Evolutionary conservation across 2,797 vertebrate genomes (phyloP), one percentile per base, ranked within the genome.

Genomic region (Sebastes nivosus): DNA sequence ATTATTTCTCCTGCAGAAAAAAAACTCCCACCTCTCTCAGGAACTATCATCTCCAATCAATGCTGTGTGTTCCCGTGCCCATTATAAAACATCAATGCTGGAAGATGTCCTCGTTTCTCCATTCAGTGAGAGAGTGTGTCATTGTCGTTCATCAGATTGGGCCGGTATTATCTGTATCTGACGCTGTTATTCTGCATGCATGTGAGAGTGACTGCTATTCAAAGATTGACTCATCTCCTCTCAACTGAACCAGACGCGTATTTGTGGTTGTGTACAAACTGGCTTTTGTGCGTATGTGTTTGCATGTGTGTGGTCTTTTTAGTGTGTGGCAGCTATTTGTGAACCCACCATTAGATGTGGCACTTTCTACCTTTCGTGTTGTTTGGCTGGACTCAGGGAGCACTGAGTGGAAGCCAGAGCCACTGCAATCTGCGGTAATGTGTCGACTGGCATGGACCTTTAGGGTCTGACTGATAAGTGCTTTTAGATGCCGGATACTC

Each of bases 221-320:
- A 88, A 65, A 72, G 54, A 79, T 20, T 84, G 79, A 89, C 75
- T 86, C 84, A 86, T 83, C 78, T 67, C 70, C 38, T 70, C 70
- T 67, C 64, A 13, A 14, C 61, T 67, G 14, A 77, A 77, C 64
- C 55, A 46, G 12, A 81, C 20, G 5, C 14, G 38, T 64, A 78
- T 82, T 70, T 87, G 58, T 65, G 79, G 25, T 50, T 74, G 67
- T 42, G 65, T 76, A 67, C 22, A 54, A 67, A 61, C 72, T 30
- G 61, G 59, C 29, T 75, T 65, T 25, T 70, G 73, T 8, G 66
- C 22, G 5, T n/a, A 54, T 13, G 16, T 36, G 77, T 79, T 79
- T 72, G 55, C 63, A 52, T 55, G 10, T 67, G 63, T 78, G 66
- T 46, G 18, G 27, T 80, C 58, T 68, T 76, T 73, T 76, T 16